Conservation (phyloP, 2,797 vertebrate species). For the Pipistrellus kuhlii region DNA sequence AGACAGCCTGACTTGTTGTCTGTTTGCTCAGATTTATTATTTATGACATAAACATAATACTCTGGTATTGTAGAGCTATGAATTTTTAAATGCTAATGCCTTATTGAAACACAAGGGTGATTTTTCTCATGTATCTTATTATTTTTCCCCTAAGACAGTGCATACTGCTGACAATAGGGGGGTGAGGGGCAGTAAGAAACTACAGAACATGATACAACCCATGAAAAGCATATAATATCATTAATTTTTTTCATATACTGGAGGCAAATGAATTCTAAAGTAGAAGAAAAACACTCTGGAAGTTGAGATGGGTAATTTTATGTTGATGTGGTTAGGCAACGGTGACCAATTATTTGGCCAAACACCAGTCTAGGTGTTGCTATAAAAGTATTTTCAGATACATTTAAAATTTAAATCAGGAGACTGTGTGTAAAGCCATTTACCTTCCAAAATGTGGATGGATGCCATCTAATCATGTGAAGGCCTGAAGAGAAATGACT, state of each 20-base stretch:
- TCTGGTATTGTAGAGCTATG: neutral
- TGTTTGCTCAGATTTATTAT: neutral
- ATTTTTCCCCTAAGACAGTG: neutral
- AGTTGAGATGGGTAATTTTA: neutral
- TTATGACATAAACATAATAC: conserved; percentile 8
- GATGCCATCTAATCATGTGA: neutral
- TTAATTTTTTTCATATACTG: neutral
- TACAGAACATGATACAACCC: neutral
- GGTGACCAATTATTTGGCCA: neutral
- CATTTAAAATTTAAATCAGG: neutral
- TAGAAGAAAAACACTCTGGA: neutral
- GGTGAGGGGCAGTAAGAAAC: neutral
- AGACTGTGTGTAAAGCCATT: neutral
- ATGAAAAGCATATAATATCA: neutral
- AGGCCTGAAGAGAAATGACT: neutral
- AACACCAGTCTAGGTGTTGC: neutral
- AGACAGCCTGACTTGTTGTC: neutral
- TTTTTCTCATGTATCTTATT: neutral
- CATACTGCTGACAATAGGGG: neutral
- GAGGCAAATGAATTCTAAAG: neutral
- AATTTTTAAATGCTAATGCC: conserved; percentile 16
- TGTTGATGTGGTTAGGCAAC: neutral
- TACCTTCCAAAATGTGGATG: neutral
- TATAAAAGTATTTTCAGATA: neutral
- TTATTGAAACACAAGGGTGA: conserved; percentile 1